These are phyloP conservation scores for Parasteatoda tepidariorum DNA, from an alignment of 1,140 invertebrate genomes.

Conservation along the genomic window DNA sequence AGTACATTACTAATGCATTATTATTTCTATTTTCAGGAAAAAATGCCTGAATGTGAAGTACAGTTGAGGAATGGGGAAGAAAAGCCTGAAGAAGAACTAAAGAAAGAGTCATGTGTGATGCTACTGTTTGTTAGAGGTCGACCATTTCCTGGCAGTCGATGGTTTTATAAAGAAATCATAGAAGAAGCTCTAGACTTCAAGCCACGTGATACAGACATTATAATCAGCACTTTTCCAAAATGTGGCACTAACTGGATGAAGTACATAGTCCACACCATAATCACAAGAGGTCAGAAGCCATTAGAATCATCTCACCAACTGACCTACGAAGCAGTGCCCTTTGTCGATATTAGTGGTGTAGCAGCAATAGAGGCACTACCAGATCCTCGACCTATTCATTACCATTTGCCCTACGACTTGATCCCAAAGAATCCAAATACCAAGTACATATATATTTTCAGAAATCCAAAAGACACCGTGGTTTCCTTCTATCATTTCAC, in stretches of 20 bases:
- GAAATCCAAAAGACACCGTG: conserved; percentile 64
- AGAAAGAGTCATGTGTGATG: conserved; percentile 42
- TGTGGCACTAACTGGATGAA: conserved; percentile 64
- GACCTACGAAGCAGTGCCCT: conserved; percentile 53
- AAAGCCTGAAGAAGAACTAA: conserved; percentile 27
- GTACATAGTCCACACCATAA: conserved; percentile 58
- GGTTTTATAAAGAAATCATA: conserved; percentile 55
- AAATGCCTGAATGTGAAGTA: not conserved
- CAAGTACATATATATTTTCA: conserved; percentile 64
- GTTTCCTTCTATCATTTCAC: conserved; percentile 63
- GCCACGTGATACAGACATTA: conserved; percentile 61
- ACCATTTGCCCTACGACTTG: conserved; percentile 58
- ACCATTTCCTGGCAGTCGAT: conserved; percentile 41
- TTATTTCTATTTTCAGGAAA: not conserved
- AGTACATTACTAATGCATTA: not conserved
- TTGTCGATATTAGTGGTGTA: conserved; percentile 56
- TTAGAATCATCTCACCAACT: conserved; percentile 47
- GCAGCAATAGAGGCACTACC: conserved; percentile 25
- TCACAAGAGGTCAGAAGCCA: conserved; percentile 35
- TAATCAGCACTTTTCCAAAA: conserved; percentile 63
- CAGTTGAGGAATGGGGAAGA: not conserved
- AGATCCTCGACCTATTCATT: conserved; percentile 51
- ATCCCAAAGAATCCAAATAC: conserved; percentile 54
- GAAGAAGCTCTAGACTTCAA: conserved; percentile 57
- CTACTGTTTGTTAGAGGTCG: conserved; percentile 31